phyloP scores from a whole-genome alignment of 37 sponge, comb jelly and placozoan genomes.

The Hexactinellida sp. region DNA sequence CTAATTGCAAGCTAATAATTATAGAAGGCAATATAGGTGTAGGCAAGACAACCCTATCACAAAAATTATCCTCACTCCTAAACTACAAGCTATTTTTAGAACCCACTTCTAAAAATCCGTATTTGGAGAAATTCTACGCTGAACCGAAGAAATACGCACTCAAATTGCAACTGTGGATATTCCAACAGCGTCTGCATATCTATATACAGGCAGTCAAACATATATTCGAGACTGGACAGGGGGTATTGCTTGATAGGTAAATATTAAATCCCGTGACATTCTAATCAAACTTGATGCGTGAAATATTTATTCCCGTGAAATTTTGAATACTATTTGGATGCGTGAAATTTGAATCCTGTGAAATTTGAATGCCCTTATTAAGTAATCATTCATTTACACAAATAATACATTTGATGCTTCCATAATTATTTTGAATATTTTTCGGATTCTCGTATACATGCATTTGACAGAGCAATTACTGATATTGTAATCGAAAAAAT shows the following conservation, averaged over 20 bases:
- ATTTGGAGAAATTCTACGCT: slow-evolving; percentile 68
- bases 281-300: too few relatives aligned
- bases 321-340: too few relatives aligned
- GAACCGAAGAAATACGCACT: slow-evolving; percentile 74
- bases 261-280: too few relatives aligned
- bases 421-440: too few relatives aligned
- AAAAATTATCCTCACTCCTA: slow-evolving; percentile 38
- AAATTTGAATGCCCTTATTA: too few relatives aligned
- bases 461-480: too few relatives aligned
- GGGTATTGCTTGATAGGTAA: slow-evolving; percentile 16
- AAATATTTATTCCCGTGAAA: too few relatives aligned
- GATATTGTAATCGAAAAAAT: too few relatives aligned
- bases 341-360: too few relatives aligned
- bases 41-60: slow-evolving; percentile 69
- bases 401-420: too few relatives aligned
- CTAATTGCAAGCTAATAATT: slow-evolving; percentile 16
- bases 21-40: slow-evolving; percentile 34
- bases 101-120: slow-evolving; percentile 77
- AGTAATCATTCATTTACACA: too few relatives aligned
- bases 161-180: slow-evolving; percentile 75
- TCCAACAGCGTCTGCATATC: slow-evolving; percentile 53
- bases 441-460: too few relatives aligned
- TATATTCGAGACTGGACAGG: slow-evolving; percentile 38
- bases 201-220: slow-evolving; percentile 64
- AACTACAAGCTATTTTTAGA: slow-evolving; percentile 52